Evolutionary conservation across 2,888 invertebrate genomes (phyloP), one percentile per base, ranked within the genome.

Genomic region (Anthophora plumipes): DNA sequence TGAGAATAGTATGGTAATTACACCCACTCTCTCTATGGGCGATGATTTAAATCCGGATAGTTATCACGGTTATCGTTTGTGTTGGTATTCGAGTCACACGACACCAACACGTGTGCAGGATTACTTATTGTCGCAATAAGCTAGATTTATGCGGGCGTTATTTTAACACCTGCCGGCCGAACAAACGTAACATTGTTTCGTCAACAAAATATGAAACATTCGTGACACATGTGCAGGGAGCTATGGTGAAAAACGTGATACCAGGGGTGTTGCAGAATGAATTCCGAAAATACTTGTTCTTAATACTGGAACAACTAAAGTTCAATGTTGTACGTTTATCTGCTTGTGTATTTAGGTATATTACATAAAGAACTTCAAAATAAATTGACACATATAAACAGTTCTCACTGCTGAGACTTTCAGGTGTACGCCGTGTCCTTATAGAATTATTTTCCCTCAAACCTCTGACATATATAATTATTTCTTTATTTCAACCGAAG

Each of bases 1-100:
- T 75, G 69, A 60, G 50, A 77, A 84, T 85, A 79, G 80, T 81
- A 85, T 81, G 84, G 85, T 87, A 86, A 89, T 89, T 86, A 84
- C 80, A 77, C 76, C 78, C 78, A 79, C 80, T 77, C 82, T 77
- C 82, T 60, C 80, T 52, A 60, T 85, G 75, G 83, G 78, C 64
- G 82, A 80, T 81, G 83, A 71, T 85, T 87, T 85, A 86, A 82
- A 77, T 80, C 69, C 59, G 43, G 41, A 69, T 74, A 75, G 57
- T 72, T 84, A 80, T 81, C 69, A 61, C 84, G 85, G 86, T 88
- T 77, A 85, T 82, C 80, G 78, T 83, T 78, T 68, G 66, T 66
- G 72, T 67, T 67, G 55, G 31, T 46, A 48, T 59, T 54, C 67
- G 48, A 55, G 37, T 39, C 73, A 31, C 61, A 54, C 48, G 31